phyloP scores from a whole-genome alignment of 2,797 vertebrate species.

The Danionella dracula region DNA sequence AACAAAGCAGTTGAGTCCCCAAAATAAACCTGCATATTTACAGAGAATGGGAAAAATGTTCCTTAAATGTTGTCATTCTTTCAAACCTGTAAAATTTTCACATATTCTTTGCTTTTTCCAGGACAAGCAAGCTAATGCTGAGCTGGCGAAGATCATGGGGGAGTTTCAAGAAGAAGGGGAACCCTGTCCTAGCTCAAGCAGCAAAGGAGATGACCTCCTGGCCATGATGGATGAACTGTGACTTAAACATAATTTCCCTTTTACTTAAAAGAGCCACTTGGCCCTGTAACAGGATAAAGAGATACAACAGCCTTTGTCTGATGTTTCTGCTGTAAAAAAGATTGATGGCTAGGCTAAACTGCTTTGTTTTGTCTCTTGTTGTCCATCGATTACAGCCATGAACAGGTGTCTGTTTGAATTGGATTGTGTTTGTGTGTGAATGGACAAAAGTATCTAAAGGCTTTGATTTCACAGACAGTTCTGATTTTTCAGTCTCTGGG shows the following conservation, averaged over 20 bases:
- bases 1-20: no score
- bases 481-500: neutral
- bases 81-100: no score
- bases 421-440: no score
- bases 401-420: no score
- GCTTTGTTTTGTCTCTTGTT: slow-evolving; percentile 5
- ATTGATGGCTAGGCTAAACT: neutral
- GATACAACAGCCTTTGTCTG: slow-evolving; percentile 31
- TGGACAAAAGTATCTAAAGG: no score
- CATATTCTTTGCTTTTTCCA: slow-evolving; percentile 49
- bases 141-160: slow-evolving; percentile 88
- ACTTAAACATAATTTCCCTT: slow-evolving; percentile 38
- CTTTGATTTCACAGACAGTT: neutral
- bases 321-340: neutral
- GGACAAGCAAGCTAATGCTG: slow-evolving; percentile 80
- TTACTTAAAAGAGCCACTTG: slow-evolving; percentile 5
- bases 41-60: no score
- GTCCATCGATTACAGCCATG: no score
- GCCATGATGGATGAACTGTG: slow-evolving; percentile 93
- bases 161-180: slow-evolving; percentile 75
- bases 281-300: slow-evolving; percentile 24
- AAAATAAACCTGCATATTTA: no score
- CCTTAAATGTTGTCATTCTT: no score
- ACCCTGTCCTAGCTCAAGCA: slow-evolving; percentile 59
- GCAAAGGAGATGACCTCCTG: slow-evolving; percentile 89